phyloP scores from a whole-genome alignment of 2,113 vertebrate genomes.

The Heterotis niloticus region DNA sequence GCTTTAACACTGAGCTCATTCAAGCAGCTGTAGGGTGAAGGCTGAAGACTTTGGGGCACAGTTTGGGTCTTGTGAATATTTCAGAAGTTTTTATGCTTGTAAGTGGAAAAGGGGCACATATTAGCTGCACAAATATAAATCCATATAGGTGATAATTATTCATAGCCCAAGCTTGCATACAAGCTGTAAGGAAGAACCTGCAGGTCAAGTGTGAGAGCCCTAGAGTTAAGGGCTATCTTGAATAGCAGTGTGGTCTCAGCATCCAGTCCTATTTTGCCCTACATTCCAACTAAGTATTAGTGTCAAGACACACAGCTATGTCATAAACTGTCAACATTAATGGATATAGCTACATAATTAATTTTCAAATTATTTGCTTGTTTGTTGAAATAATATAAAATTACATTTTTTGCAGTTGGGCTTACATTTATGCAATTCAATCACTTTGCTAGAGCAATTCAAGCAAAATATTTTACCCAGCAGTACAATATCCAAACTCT shows the following conservation, averaged over 20 bases:
- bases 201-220: background rate
- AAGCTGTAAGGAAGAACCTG: slow-evolving; percentile 33
- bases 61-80: slow-evolving; percentile 26
- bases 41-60: background rate
- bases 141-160: slow-evolving; percentile 47
- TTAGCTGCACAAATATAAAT: slow-evolving; percentile 51
- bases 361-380: no score
- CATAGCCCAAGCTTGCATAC: slow-evolving; percentile 12
- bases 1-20: background rate
- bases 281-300: no score
- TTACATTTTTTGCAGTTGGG: no score
- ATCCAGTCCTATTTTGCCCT: background rate
- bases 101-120: slow-evolving; percentile 33
- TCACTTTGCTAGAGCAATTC: no score
- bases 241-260: background rate
- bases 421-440: no score
- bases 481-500: no score
- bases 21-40: background rate
- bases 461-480: no score
- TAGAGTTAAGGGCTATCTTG: background rate
- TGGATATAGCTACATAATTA: no score
- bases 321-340: no score
- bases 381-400: no score
- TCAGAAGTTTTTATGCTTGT: slow-evolving; percentile 52
- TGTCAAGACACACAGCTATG: no score